These are phyloP conservation scores for Cyprinodon variegatus DNA, from an alignment of 2,113 vertebrate species.

Conservation along the genomic window DNA sequence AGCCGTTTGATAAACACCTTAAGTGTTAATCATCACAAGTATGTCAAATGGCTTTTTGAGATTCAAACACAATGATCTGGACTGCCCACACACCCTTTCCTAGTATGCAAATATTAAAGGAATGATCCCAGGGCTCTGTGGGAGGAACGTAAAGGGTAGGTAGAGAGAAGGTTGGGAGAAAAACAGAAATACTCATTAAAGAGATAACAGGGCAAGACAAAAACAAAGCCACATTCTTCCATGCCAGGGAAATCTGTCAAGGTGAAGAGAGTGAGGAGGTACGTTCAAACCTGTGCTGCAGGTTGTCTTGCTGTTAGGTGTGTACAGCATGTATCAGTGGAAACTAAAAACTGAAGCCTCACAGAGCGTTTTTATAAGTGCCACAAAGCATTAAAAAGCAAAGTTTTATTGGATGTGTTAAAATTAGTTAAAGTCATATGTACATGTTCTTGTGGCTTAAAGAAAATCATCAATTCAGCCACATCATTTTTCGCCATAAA, in stretches of 20 bases:
- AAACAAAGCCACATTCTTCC: conserved; percentile 51
- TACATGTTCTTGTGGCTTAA: not conserved
- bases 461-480: not conserved
- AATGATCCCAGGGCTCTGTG: conserved; percentile 53
- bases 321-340: not conserved
- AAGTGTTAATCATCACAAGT: conserved; percentile 45
- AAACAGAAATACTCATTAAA: conserved; percentile 51
- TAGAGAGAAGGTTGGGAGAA: conserved; percentile 40
- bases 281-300: conserved; percentile 39
- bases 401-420: not conserved
- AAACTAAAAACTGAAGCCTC: not conserved
- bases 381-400: not conserved
- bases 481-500: not conserved
- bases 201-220: conserved; percentile 39
- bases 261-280: conserved; percentile 9
- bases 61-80: conserved; percentile 64
- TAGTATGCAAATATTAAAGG: conserved; percentile 77
- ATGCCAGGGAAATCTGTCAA: conserved; percentile 37
- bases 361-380: not conserved
- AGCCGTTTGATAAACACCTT: conserved; percentile 35
- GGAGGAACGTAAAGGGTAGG: conserved; percentile 44
- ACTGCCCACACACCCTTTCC: conserved; percentile 62
- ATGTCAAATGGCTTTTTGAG: conserved; percentile 66
- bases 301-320: conserved; percentile 14
- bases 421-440: not conserved